phyloP scores from a whole-genome alignment of 2,888 invertebrate species.

The Lucinisca nassula region DNA sequence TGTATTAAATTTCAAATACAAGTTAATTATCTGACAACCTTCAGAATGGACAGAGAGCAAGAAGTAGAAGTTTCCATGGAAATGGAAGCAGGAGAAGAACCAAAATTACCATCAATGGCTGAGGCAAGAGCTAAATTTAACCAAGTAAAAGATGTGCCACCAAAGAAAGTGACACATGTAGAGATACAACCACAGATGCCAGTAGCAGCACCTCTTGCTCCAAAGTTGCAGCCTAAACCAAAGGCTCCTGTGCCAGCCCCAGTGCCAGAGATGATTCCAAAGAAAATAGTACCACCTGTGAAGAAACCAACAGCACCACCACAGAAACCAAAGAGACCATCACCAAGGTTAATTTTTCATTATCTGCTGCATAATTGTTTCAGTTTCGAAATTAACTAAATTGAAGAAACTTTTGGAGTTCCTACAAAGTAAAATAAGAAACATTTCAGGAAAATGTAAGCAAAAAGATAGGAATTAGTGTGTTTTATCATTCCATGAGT shows the following conservation, averaged over 20 bases:
- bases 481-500: no score
- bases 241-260: constrained; percentile 23
- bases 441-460: no score
- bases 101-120: constrained; percentile 74
- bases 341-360: constrained; percentile 53
- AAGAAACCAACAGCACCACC: constrained; percentile 35
- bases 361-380: background rate
- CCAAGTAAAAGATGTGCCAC: constrained; percentile 58
- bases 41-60: background rate
- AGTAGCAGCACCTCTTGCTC: constrained; percentile 46
- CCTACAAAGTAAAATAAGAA: background rate
- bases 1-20: no score
- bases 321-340: constrained; percentile 45
- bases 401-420: background rate
- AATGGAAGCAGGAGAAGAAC: constrained; percentile 75
- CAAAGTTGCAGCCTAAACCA: constrained; percentile 35
- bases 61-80: constrained; percentile 42
- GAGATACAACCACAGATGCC: constrained; percentile 63
- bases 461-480: no score
- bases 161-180: constrained; percentile 54
- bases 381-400: background rate
- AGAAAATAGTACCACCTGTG: constrained; percentile 58
- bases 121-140: constrained; percentile 80
- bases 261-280: constrained; percentile 58
- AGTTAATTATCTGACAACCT: no score